phyloP scores from a whole-genome alignment of 2,797 vertebrate genomes.

The Pterois miles region DNA sequence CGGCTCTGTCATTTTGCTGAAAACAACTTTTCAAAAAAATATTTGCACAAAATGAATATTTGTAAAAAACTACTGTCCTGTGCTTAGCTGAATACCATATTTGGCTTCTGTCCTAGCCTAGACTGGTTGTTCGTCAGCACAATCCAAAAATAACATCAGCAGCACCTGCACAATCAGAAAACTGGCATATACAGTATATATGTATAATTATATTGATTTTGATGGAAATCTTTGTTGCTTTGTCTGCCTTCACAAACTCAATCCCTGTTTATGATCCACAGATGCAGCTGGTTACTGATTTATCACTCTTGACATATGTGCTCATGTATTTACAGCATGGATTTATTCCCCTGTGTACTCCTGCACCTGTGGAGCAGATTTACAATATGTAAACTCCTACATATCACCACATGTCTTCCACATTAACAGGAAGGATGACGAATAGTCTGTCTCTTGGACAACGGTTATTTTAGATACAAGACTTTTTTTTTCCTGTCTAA shows the following conservation, averaged over 20 bases:
- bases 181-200: no score
- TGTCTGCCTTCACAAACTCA: neutral
- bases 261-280: conserved; percentile 6
- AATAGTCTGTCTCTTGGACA: conserved; percentile 27
- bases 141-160: neutral
- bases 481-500: conserved; percentile 14
- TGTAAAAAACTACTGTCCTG: no score
- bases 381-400: conserved; percentile 38
- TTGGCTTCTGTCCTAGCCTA: no score
- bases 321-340: conserved; percentile 56
- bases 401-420: conserved; percentile 38
- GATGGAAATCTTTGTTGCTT: conserved; percentile 1
- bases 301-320: conserved; percentile 45
- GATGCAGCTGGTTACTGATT: conserved; percentile 58
- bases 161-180: neutral
- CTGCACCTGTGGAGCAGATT: conserved; percentile 62
- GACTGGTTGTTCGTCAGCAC: neutral
- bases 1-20: no score
- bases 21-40: no score
- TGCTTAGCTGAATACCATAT: no score
- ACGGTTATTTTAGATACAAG: conserved; percentile 28
- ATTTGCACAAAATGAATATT: no score
- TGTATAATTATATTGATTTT: neutral
- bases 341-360: conserved; percentile 27
- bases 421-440: conserved; percentile 36